Percentiles rank a stretch among this genome's conserved stretches.
phyloP scores from a whole-genome alignment of 1,140 invertebrate species.

The Drosophila seguyi region DNA sequence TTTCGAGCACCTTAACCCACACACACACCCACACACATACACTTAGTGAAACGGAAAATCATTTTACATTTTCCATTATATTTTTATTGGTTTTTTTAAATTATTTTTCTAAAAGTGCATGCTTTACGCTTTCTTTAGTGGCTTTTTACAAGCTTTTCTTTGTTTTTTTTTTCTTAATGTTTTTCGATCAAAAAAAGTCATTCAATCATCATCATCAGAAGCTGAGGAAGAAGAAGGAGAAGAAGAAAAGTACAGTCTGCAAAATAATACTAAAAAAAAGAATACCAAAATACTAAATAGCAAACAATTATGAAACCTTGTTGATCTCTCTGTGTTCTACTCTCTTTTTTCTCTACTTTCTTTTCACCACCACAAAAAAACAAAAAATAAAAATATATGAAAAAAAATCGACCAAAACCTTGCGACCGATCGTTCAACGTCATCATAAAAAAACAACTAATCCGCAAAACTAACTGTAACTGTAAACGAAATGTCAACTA shows the following conservation, averaged over 20 bases:
- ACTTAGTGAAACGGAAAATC: slow-evolving; percentile 17
- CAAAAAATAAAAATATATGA: slow-evolving; percentile 46
- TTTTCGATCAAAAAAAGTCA: slow-evolving; percentile 26
- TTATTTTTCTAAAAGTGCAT: slow-evolving; percentile 21
- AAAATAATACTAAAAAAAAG: slow-evolving; percentile 33
- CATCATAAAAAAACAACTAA: slow-evolving; percentile 57
- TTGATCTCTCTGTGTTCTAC: slow-evolving; percentile 78
- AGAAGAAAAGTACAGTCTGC: slow-evolving; percentile 49
- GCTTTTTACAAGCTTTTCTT: background rate
- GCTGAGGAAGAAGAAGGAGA: slow-evolving; percentile 53
- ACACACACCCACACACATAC: slow-evolving; percentile 10
- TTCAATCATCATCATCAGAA: slow-evolving; percentile 56
- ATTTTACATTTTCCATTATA: slow-evolving; percentile 12
- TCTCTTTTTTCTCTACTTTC: slow-evolving; percentile 77
- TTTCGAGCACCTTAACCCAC: slow-evolving; percentile 11
- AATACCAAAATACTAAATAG: slow-evolving; percentile 6
- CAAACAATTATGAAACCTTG: slow-evolving; percentile 50
- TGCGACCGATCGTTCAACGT: slow-evolving; percentile 72
- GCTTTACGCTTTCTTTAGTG: slow-evolving; percentile 18
- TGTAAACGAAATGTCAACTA: slow-evolving; percentile 62
- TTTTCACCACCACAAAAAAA: slow-evolving; percentile 63
- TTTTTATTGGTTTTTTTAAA: background rate
- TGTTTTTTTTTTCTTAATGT: slow-evolving; percentile 8
- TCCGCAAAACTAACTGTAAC: slow-evolving; percentile 61
- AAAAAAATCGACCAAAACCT: slow-evolving; percentile 59